Evolutionary conservation across 2,797 vertebrate species (phyloP).

Genomic region (Babyrousa celebensis): DNA sequence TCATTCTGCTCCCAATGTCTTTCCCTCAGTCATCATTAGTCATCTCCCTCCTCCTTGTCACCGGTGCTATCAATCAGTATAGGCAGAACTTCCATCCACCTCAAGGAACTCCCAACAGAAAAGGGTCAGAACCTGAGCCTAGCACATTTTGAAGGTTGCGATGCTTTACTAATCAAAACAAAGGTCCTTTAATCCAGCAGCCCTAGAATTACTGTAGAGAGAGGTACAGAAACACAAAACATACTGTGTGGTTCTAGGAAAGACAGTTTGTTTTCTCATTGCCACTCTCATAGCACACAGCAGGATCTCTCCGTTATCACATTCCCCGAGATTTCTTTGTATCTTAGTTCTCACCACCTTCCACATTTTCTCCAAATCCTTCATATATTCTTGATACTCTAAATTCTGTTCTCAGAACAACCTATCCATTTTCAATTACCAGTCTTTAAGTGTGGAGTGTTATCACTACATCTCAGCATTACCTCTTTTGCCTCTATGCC

Average conservation of each 20-base stretch:
- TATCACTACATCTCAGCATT: neutral
- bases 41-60: neutral
- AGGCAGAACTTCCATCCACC: neutral
- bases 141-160: constrained; percentile 29
- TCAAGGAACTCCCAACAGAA: constrained; percentile 11
- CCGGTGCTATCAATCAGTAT: neutral
- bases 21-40: neutral
- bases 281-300: neutral
- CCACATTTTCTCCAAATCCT: constrained; percentile 51
- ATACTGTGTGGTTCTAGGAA: neutral
- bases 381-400: constrained; percentile 37
- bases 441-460: neutral
- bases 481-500: neutral
- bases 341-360: neutral
- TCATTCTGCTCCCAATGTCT: neutral
- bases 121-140: constrained; percentile 5
- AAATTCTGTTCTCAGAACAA: neutral
- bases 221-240: constrained; percentile 3
- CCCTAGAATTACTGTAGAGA: constrained; percentile 1
- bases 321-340: constrained; percentile 21
- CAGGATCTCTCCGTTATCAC: neutral
- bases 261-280: constrained; percentile 20
- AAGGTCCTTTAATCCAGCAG: constrained; percentile 1
- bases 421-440: neutral
- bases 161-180: constrained; percentile 32